Percentiles rank a stretch among this genome's conserved stretches.
Conservation (phyloP, 1,140 invertebrate species). For the Hydropsyche tenuis region DNA sequence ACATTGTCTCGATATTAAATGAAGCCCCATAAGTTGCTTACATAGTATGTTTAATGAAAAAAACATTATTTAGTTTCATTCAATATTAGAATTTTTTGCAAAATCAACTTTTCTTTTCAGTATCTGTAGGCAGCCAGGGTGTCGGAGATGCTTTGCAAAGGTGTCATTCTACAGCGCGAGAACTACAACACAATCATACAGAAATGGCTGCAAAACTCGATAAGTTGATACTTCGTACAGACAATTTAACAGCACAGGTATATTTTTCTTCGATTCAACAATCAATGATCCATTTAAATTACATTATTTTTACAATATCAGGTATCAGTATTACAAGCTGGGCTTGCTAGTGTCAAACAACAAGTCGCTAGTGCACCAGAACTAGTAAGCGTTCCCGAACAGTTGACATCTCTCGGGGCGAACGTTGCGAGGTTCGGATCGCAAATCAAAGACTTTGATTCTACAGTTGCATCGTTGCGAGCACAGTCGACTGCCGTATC, state of each 20-base stretch:
- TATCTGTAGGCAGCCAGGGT: slow-evolving; percentile 69
- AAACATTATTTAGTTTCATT: too few species aligned
- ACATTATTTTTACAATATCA: slow-evolving; percentile 50
- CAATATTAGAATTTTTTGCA: too few species aligned
- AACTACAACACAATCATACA: slow-evolving; percentile 69
- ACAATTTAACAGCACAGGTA: slow-evolving; percentile 63
- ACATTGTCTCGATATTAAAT: too few species aligned
- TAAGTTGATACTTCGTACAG: slow-evolving; percentile 58
- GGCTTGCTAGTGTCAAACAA: slow-evolving; percentile 63
- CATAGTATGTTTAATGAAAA: too few species aligned
- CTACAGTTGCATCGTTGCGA: slow-evolving; percentile 55
- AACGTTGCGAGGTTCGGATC: slow-evolving; percentile 68
- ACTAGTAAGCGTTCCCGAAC: slow-evolving; percentile 64
- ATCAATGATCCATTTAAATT: neutral
- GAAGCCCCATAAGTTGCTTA: too few species aligned
- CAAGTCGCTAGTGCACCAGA: slow-evolving; percentile 65
- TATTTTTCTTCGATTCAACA: neutral
- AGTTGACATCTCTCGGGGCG: slow-evolving; percentile 62
- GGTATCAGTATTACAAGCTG: slow-evolving; percentile 60
- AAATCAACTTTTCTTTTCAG: slow-evolving; percentile 55
- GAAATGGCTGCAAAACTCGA: slow-evolving; percentile 63
- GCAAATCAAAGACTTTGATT: slow-evolving; percentile 59
- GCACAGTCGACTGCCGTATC: slow-evolving; percentile 55
- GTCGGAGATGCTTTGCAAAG: slow-evolving; percentile 70
- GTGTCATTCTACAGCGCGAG: slow-evolving; percentile 68